Base-by-base conservation (phyloP, 2,113 vertebrate genomes). In the Xerus inauris region DNA sequence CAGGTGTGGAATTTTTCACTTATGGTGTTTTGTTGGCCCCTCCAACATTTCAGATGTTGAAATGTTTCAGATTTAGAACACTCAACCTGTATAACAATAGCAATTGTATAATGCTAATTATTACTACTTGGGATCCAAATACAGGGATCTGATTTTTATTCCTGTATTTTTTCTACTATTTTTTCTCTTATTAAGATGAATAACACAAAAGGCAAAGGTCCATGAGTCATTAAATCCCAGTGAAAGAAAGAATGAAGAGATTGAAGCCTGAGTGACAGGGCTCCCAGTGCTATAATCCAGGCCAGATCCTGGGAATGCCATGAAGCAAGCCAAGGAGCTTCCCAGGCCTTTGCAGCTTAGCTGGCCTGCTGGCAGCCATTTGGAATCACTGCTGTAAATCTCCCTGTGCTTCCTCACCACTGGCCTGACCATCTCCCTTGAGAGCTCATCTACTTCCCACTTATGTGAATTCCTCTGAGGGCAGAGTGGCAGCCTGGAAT, bases 371-470 rank as follows among this genome's bases (percentile, higher is more conserved):
- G 95, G 77, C 65, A 97, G 47, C 90, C 86, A 19, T 93, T 98
- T 96, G 88, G 96, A 98, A 98, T 97, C 82, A 85, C 67, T 49
- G 80, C 64, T 57, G 89, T 97, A 97, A 98, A 98, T 98, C 96
- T 98, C 95, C 83, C 94, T 59, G 77, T 95, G 92, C 94, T 97
- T 98, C 95, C 95, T 87, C 95, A 92, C 89, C 72, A 91, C 91
- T 96, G 95, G 69, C 93, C 95, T 95, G 89, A 92, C 97, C 97
- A 92, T 75, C 82, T 97, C 96, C 88, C 97, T 95, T 49, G 96
- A 97, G 97, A 98, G 97, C 97, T 98, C 97, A 98, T 98, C 97
- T 97, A 90, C 93, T 98, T 77, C 92, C 97, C 91, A 94, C 97
- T 98, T 97, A 88, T 3, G 62, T 20, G 95, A 98, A 98, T 98